phyloP scores from a whole-genome alignment of 30 jellyfish, hydroid and myxozoan species.

The Turritopsis rubra region DNA sequence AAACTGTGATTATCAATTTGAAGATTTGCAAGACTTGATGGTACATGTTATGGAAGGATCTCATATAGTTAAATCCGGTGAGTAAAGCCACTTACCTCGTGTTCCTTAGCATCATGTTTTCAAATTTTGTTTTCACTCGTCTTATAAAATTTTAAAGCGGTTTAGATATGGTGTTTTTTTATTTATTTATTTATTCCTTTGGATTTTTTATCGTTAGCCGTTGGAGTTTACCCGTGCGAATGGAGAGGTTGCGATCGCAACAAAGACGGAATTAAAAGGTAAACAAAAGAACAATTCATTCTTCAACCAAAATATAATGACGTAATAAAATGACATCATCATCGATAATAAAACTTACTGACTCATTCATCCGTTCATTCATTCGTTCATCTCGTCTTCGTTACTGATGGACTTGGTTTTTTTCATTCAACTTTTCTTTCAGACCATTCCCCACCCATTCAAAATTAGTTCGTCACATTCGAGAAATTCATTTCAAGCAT shows the following conservation, averaged over 20 bases:
- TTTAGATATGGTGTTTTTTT: background rate
- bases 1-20: conserved; percentile 86
- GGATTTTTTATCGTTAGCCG: background rate
- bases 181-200: too few species aligned
- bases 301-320: too few species aligned
- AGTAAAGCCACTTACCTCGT: background rate
- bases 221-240: conserved; percentile 58
- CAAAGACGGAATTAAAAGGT: conserved; percentile 42
- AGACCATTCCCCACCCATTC: conserved; percentile 91
- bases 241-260: conserved; percentile 72
- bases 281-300: background rate
- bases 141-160: too few species aligned
- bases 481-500: conserved; percentile 90
- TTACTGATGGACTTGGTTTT: too few species aligned
- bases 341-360: too few species aligned
- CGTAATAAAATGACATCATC: too few species aligned
- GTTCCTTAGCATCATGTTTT: background rate
- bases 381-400: too few species aligned
- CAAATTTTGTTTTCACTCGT: background rate
- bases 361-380: too few species aligned
- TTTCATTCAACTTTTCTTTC: background rate
- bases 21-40: conserved; percentile 82
- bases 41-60: conserved; percentile 98
- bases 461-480: conserved; percentile 76
- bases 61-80: conserved; percentile 78